phyloP scores from a whole-genome alignment of 1,140 invertebrate genomes.

The Pogonognathellus flavescens region DNA sequence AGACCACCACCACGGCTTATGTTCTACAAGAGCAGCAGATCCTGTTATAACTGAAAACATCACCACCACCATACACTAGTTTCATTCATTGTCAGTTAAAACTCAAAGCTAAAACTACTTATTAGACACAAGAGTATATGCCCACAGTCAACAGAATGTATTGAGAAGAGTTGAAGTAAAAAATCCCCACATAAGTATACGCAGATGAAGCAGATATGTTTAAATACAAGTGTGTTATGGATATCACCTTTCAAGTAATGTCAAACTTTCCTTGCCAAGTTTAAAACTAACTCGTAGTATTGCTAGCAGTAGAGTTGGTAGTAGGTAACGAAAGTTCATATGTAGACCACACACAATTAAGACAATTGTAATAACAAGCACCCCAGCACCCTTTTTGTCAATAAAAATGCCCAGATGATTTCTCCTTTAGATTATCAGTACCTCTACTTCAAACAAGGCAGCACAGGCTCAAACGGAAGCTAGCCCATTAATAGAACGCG shows the following conservation, averaged over 20 bases:
- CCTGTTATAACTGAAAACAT: neutral
- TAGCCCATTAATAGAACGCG: neutral
- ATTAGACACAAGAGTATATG: too few relatives aligned
- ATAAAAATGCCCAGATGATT: neutral
- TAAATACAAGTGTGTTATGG: neutral
- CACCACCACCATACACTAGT: neutral
- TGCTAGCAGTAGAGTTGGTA: neutral
- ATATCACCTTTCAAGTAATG: neutral
- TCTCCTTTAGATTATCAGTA: neutral
- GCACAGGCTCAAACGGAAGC: neutral
- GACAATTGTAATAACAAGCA: neutral
- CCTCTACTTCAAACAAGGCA: neutral
- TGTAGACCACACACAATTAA: slow-evolving; percentile 9
- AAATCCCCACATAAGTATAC: neutral
- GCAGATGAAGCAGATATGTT: too few relatives aligned
- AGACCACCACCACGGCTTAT: neutral
- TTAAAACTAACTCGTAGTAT: neutral
- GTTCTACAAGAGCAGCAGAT: neutral
- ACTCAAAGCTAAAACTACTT: too few relatives aligned
- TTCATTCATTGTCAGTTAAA: too few relatives aligned
- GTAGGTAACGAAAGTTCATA: neutral
- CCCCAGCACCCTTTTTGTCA: neutral
- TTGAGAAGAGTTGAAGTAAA: too few relatives aligned
- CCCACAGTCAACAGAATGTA: too few relatives aligned
- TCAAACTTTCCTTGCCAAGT: neutral